Evolutionary conservation across 2,888 invertebrate genomes (phyloP).

Genomic region (Ennomos erosarius): DNA sequence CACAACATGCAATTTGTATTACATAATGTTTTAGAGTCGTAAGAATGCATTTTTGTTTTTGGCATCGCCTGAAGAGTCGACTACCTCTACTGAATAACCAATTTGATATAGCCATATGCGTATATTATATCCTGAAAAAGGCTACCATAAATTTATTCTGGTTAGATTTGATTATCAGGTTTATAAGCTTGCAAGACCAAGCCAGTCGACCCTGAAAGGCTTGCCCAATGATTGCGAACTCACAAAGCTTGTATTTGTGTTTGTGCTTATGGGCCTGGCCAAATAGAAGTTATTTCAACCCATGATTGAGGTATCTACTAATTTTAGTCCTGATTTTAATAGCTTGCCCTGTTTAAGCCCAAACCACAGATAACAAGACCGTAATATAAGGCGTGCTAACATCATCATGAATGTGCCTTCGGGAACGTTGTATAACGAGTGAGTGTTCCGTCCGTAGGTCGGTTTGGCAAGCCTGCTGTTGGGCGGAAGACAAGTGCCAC

Average conservation of each 20-base stretch:
- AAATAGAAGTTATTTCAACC: too few relatives aligned
- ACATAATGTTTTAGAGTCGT: constrained; percentile 1
- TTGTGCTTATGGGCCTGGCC: constrained; percentile 12
- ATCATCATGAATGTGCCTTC: neutral
- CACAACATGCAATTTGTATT: constrained; percentile 19
- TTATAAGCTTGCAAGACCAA: constrained; percentile 44
- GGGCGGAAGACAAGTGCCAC: constrained; percentile 64
- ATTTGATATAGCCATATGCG: neutral
- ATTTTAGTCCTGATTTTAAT: too few relatives aligned
- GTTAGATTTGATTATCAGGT: constrained; percentile 21
- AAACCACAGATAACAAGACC: neutral
- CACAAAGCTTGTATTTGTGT: constrained; percentile 21
- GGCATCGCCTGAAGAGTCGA: constrained; percentile 14
- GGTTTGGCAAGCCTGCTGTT: constrained; percentile 74
- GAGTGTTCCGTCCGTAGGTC: constrained; percentile 62
- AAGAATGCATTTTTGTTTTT: neutral
- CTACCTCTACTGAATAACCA: neutral
- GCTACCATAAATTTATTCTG: constrained; percentile 13
- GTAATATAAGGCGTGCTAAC: neutral
- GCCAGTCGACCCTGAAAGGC: constrained; percentile 38
- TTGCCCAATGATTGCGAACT: constrained; percentile 32
- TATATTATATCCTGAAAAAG: neutral
- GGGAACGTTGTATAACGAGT: constrained; percentile 7
- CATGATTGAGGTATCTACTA: too few relatives aligned
- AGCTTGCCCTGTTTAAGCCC: neutral